Conservation (phyloP, 2,113 vertebrate genomes). For the Cottus gobio region DNA sequence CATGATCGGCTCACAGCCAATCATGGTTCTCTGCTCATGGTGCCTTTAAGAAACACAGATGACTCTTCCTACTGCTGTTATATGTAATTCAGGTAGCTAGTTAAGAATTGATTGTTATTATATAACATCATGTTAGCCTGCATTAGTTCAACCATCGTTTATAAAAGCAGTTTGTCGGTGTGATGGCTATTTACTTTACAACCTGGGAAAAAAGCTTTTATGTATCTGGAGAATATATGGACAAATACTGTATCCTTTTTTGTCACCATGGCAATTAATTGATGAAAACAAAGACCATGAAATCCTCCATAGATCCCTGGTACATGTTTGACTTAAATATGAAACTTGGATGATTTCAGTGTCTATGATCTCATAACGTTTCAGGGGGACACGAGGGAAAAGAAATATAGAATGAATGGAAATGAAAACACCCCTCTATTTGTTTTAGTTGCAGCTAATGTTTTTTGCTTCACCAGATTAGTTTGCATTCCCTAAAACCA, state of each 20-base stretch:
- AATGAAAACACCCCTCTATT: neutral
- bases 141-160: neutral
- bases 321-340: neutral
- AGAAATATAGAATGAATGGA: neutral
- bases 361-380: neutral
- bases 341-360: neutral
- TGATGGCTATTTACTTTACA: conserved; percentile 20
- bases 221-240: neutral
- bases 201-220: neutral
- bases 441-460: neutral
- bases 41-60: neutral
- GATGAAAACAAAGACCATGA: neutral
- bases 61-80: neutral
- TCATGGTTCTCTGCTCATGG: neutral
- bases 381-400: neutral
- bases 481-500: neutral
- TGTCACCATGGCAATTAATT: neutral
- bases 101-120: too few relatives aligned
- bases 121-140: neutral
- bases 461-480: neutral
- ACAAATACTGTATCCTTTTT: neutral
- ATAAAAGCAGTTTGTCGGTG: conserved; percentile 11
- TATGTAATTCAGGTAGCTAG: neutral
- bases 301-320: neutral
- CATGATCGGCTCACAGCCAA: neutral